Conservation (phyloP, 2,113 vertebrate species). For the Spermophilus dauricus region DNA sequence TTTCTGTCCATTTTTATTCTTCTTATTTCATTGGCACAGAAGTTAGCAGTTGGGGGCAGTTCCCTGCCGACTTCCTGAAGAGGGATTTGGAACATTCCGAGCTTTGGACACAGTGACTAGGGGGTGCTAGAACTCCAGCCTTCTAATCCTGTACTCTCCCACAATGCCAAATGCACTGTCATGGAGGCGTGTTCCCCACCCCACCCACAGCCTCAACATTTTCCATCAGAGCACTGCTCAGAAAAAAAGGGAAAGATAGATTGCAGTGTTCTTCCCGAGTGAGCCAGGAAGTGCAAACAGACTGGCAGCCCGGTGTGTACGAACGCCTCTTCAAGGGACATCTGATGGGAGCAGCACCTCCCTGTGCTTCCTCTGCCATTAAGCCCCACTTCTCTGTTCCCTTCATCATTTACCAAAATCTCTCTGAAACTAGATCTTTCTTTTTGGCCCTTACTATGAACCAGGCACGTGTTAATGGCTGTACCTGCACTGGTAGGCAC, state of each 20-base stretch:
- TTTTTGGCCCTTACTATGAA: neutral
- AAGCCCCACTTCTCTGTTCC: neutral
- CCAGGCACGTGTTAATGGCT: neutral
- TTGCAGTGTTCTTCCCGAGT: neutral
- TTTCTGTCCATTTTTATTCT: slow-evolving; percentile 71
- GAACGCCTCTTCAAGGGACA: neutral
- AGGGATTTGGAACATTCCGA: neutral
- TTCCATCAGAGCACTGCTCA: neutral
- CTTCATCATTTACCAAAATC: neutral
- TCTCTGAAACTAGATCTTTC: neutral
- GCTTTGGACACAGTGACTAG: neutral
- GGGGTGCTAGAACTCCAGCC: neutral
- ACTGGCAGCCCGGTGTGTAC: neutral
- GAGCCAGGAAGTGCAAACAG: neutral
- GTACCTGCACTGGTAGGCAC: neutral
- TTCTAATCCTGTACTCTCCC: neutral
- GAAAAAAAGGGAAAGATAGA: neutral
- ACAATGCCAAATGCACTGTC: neutral
- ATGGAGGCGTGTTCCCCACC: no score
- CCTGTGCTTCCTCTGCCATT: neutral
- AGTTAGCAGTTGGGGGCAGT: neutral
- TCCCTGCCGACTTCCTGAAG: neutral
- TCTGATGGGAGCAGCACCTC: neutral
- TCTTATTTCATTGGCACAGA: slow-evolving; percentile 36
- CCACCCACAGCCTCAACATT: neutral